These are phyloP conservation scores for Enteromius unitaeniatus DNA, from an alignment of 2,797 vertebrate genomes.

Conservation along the genomic window DNA sequence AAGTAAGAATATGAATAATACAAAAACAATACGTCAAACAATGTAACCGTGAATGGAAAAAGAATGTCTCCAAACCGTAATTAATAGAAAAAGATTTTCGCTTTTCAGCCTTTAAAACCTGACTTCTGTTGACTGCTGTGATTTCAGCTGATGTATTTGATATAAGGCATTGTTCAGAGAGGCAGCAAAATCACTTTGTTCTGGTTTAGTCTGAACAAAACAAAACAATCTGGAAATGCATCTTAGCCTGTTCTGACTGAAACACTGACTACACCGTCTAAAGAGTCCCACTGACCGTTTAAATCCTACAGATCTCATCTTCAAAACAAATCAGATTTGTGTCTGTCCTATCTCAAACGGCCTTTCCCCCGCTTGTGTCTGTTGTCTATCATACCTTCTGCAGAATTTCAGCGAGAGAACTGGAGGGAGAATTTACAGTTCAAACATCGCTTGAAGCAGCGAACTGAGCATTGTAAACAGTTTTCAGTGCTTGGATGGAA, in stretches of 20 bases:
- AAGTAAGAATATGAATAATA: not conserved
- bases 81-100: not conserved
- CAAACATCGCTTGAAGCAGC: slow-evolving; percentile 8
- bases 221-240: not conserved
- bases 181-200: not conserved
- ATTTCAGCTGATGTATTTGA: slow-evolving; percentile 1
- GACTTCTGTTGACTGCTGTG: not conserved
- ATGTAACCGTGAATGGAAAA: not conserved
- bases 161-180: slow-evolving; percentile 27
- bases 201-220: not conserved
- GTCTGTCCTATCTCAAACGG: not conserved
- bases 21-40: not conserved
- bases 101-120: not conserved
- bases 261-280: not conserved
- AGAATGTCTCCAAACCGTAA: not conserved
- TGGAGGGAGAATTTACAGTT: not conserved
- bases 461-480: not conserved
- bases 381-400: not conserved
- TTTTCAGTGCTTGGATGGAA: slow-evolving; percentile 24
- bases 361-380: not conserved
- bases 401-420: not conserved
- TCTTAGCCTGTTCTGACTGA: not conserved
- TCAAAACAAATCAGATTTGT: not conserved
- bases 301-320: not conserved
- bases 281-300: not conserved